Evolutionary conservation across 2,797 vertebrate genomes (phyloP), one percentile per base, ranked within the genome.

Genomic region (Phoebastria nigripes): DNA sequence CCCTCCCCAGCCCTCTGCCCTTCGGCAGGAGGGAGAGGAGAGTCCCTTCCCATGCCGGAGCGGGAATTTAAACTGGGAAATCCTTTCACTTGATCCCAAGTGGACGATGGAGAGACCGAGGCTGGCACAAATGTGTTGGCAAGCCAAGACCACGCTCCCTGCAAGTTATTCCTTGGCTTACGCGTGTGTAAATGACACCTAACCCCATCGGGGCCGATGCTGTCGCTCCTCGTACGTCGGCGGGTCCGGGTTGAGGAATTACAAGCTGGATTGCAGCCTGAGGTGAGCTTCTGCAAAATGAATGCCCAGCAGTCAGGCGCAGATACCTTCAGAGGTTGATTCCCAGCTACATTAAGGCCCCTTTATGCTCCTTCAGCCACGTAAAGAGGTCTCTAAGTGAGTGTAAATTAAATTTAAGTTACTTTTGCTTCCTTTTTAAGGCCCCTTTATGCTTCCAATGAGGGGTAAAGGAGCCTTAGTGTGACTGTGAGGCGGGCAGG

Each of bases 371-470:
- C 81, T 66, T 49, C 5, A 76, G 93, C 87, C 92, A 80, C 0
- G 77, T 89, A 88, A 92, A 92, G 87, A 91, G 93, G 88, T 71
- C 90, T 94, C 86, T 90, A 84, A 96, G 91, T 89, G 90, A 93
- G 90, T 94, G 92, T 61, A 96, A 94, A 95, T 96, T 94, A 77
- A 86, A 93, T 83, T 65, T 44, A 73, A 95, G 90, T 80, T 73
- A 35, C 72, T 70, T 89, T 72, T 66, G 59, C 90, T 94, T 96
- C 94, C 90, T 87, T 91, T 90, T 93, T 73, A 91, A 94, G 73
- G 95, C 73, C 69, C 61, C 90, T 94, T 87, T 84, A 83, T 69
- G 61, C 73, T 83, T 77, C 73, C 55, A 77, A 16, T 4, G 37
- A 56, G 54, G 69, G 63, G 77, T 42, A 52, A 81, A 22, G 47